Conservation (phyloP, 2,797 vertebrate species). For the Sebastes variabilis region DNA sequence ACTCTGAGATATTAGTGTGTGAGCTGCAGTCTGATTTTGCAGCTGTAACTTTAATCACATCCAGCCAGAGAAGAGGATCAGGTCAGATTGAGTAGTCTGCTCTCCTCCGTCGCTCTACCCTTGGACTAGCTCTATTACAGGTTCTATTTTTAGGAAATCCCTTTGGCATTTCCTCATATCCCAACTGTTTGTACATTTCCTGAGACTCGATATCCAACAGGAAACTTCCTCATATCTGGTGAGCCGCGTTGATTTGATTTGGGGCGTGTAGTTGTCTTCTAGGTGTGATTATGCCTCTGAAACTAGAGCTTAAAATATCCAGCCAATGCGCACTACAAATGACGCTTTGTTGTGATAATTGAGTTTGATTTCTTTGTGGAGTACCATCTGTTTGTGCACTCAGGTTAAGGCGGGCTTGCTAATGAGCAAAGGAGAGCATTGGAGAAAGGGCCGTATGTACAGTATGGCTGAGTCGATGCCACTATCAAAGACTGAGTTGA, state of each 20-base stretch:
- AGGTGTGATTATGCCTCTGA: conserved; percentile 17
- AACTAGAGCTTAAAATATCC: conserved; percentile 33
- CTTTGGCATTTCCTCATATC: conserved; percentile 30
- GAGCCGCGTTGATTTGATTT: conserved; percentile 36
- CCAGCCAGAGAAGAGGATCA: conserved; percentile 27
- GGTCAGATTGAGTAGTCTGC: conserved; percentile 8
- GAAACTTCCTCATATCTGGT: conserved; percentile 24
- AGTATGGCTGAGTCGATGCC: not conserved
- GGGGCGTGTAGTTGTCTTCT: conserved; percentile 4
- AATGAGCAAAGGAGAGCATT: conserved; percentile 50
- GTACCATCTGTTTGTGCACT: conserved; percentile 48
- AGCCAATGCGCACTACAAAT: conserved; percentile 27
- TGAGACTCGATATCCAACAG: conserved; percentile 31
- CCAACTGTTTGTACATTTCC: conserved; percentile 42
- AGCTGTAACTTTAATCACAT: conserved; percentile 42
- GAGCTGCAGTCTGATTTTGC: not conserved
- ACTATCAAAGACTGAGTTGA: not conserved
- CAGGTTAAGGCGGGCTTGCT: conserved; percentile 33
- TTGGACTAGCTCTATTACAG: conserved; percentile 16
- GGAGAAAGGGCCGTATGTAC: not conserved
- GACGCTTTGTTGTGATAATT: conserved; percentile 64
- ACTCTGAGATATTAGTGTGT: not conserved
- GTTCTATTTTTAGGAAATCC: conserved; percentile 61
- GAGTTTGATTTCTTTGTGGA: conserved; percentile 60
- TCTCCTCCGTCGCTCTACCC: conserved; percentile 3